These are phyloP conservation scores for Muntiacus muntjak DNA, from an alignment of 2,113 vertebrate species.

Conservation along the genomic window DNA sequence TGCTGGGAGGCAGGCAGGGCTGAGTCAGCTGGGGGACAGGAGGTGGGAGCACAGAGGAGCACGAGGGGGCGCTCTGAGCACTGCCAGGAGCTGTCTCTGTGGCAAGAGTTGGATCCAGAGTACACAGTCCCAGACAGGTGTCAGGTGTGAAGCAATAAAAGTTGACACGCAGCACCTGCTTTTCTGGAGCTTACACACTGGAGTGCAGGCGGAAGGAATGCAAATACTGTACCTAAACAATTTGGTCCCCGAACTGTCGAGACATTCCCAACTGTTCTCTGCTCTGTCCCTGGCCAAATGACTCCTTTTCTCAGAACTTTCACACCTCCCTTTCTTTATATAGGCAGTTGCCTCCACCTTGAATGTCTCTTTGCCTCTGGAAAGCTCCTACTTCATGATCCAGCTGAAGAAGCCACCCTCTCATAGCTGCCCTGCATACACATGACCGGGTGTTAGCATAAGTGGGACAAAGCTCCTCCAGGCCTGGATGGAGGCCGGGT, in stretches of 20 bases:
- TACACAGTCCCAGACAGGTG: not conserved
- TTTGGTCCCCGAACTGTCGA: not conserved
- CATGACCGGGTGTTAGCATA: accelerated
- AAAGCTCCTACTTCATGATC: not conserved
- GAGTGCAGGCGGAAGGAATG: not conserved
- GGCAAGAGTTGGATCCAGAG: not conserved
- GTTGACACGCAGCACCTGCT: not conserved
- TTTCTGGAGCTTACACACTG: not conserved
- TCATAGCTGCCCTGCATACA: not conserved
- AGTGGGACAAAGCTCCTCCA: not conserved
- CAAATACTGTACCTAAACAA: not conserved
- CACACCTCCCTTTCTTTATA: not conserved
- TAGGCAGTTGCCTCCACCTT: not conserved
- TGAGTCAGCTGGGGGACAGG: not conserved
- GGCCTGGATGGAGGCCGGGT: no score
- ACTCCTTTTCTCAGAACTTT: not conserved
- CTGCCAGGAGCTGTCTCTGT: not conserved
- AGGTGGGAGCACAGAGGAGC: not conserved
- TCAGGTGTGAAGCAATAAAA: not conserved
- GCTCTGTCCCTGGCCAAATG: not conserved
- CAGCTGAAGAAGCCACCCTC: not conserved
- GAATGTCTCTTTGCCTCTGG: not conserved
- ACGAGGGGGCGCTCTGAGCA: not conserved
- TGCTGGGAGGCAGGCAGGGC: not conserved
- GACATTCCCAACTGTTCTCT: not conserved